Evolutionary conservation across 2,888 invertebrate species (phyloP).

Genomic region (Pimpla rufipes): DNA sequence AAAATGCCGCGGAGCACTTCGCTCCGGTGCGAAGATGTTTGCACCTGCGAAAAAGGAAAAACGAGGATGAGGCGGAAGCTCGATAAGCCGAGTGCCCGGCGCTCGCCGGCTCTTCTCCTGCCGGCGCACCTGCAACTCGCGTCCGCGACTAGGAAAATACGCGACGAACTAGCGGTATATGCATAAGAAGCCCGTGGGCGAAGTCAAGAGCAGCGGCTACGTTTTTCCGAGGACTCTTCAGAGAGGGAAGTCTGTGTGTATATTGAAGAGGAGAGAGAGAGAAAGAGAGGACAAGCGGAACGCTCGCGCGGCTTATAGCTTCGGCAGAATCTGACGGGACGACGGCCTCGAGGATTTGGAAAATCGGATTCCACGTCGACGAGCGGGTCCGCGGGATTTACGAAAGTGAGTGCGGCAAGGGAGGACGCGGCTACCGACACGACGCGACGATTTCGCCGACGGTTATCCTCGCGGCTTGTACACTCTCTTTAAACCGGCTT

Average conservation of each 20-base stretch:
- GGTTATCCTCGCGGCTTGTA: slow-evolving; percentile 56
- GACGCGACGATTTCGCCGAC: slow-evolving; percentile 43
- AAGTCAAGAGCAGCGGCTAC: slow-evolving; percentile 38
- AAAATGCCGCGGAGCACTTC: slow-evolving; percentile 40
- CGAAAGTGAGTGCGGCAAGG: slow-evolving; percentile 44
- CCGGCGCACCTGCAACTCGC: slow-evolving; percentile 17
- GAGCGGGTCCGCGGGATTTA: slow-evolving; percentile 52
- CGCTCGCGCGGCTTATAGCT: slow-evolving; percentile 24
- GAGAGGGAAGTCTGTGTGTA: neutral
- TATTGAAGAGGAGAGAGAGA: neutral
- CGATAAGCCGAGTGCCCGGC: slow-evolving; percentile 54
- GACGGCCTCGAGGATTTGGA: slow-evolving; percentile 67
- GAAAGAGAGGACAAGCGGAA: slow-evolving; percentile 6
- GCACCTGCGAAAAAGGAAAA: slow-evolving; percentile 43
- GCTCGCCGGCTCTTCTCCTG: slow-evolving; percentile 3
- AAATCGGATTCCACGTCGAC: slow-evolving; percentile 71
- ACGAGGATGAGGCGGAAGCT: slow-evolving; percentile 30
- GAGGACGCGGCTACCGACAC: slow-evolving; percentile 22
- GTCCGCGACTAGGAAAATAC: slow-evolving; percentile 27
- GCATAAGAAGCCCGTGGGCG: slow-evolving; percentile 26
- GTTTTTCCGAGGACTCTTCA: slow-evolving; percentile 15
- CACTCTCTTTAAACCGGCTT: slow-evolving; percentile 67
- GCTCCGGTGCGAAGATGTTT: slow-evolving; percentile 44
- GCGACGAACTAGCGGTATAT: neutral
- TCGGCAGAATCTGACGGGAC: slow-evolving; percentile 39